These are phyloP conservation scores for Daubentonia madagascariensis DNA, from an alignment of 2,113 vertebrate species.

Conservation along the genomic window DNA sequence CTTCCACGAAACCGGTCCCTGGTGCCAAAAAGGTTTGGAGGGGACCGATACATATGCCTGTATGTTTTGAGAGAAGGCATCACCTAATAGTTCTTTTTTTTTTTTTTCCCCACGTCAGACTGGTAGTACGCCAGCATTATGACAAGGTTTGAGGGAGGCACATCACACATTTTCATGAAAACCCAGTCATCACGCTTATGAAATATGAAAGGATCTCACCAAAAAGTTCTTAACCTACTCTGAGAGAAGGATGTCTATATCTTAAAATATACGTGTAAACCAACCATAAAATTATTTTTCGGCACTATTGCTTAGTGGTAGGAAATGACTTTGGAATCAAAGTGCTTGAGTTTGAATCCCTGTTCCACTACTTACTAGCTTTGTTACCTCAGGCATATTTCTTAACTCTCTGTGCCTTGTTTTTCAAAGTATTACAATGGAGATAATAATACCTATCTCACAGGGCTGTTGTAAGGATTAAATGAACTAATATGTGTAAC, in stretches of 20 bases:
- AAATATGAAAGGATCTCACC: background rate
- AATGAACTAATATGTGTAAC: background rate
- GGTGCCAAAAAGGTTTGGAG: no score
- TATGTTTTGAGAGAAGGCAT: background rate
- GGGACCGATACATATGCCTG: background rate
- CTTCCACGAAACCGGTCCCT: no score
- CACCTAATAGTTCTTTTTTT: background rate
- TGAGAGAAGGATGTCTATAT: background rate
- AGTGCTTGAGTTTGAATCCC: background rate
- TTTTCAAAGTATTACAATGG: constrained; percentile 16
- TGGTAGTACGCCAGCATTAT: no score
- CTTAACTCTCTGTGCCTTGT: background rate
- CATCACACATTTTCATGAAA: no score
- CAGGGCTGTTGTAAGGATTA: background rate
- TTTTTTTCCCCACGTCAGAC: no score
- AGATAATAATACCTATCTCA: background rate
- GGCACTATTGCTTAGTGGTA: background rate
- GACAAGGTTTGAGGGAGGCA: no score
- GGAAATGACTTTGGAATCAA: background rate
- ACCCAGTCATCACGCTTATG: no score
- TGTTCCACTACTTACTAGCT: background rate
- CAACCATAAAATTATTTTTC: background rate
- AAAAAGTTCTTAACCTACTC: background rate
- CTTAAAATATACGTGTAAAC: background rate
- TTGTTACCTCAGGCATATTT: background rate